These are phyloP conservation scores for Lamellibrachia luymesi DNA, from an alignment of 1,140 invertebrate genomes.

Conservation along the genomic window DNA sequence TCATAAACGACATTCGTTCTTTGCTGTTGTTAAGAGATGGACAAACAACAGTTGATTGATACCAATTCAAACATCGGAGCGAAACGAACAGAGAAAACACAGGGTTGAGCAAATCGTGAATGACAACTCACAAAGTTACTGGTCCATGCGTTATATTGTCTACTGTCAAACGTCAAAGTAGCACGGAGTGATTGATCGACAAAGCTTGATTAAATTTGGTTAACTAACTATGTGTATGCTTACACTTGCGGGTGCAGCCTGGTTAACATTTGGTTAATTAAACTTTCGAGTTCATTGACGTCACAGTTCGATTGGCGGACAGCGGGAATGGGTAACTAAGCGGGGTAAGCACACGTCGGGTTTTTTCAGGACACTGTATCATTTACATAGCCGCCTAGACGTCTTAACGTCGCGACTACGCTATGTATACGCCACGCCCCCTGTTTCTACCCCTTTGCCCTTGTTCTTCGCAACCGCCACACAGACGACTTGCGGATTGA, in stretches of 20 bases:
- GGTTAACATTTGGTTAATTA: neutral
- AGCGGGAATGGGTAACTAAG: neutral
- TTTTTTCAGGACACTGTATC: neutral
- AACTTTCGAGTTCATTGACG: neutral
- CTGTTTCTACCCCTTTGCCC: neutral
- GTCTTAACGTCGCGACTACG: neutral
- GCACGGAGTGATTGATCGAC: neutral
- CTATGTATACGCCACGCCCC: neutral
- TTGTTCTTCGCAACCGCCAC: too few species aligned
- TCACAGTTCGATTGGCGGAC: neutral
- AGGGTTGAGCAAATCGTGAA: too few species aligned
- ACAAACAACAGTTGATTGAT: neutral
- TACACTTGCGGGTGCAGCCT: neutral
- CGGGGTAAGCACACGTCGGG: neutral
- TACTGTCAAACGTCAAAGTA: too few species aligned
- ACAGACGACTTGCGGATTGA: neutral
- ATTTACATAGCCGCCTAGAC: neutral
- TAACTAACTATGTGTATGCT: neutral
- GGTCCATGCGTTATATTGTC: neutral
- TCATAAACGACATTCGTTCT: too few species aligned
- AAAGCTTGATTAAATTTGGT: neutral
- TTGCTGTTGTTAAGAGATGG: neutral
- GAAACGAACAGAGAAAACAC: neutral
- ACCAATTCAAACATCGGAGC: neutral
- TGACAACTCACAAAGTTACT: too few species aligned